Evolutionary conservation across 2,888 invertebrate species (phyloP).

Genomic region (Cantharis rufa): DNA sequence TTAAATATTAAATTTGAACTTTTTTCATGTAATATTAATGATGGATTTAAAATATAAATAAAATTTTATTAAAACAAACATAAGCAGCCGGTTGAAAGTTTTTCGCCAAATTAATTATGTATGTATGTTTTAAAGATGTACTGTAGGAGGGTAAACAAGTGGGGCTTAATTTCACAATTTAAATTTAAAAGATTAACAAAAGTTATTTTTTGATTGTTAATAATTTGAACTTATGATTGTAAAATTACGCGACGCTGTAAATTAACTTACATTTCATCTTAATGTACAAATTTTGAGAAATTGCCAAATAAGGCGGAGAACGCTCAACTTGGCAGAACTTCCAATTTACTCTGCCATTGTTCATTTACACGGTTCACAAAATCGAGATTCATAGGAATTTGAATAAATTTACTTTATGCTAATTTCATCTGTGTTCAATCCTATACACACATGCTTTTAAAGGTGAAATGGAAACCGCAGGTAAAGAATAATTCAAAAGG

Average conservation of each 20-base stretch:
- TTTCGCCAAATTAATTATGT: neutral
- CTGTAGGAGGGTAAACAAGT: neutral
- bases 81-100: neutral
- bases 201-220: neutral
- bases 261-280: constrained; percentile 17
- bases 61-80: neutral
- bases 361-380: constrained; percentile 41
- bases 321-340: constrained; percentile 43
- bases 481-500: constrained; percentile 23
- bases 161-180: neutral
- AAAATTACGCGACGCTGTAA: neutral
- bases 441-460: constrained; percentile 23
- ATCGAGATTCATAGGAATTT: constrained; percentile 45
- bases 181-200: neutral
- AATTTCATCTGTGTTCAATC: constrained; percentile 36
- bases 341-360: constrained; percentile 47
- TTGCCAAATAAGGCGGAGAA: constrained; percentile 33
- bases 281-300: constrained; percentile 21
- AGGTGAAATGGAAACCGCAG: constrained; percentile 19
- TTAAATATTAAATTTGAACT: too few relatives aligned
- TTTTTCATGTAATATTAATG: too few relatives aligned
- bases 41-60: too few relatives aligned
- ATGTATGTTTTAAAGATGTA: neutral
- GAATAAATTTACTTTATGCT: constrained; percentile 48
- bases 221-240: neutral